Percentiles rank a stretch among this genome's conserved stretches.
phyloP scores from a whole-genome alignment of 2,113 vertebrate genomes.

The Campylomormyrus tamandua region DNA sequence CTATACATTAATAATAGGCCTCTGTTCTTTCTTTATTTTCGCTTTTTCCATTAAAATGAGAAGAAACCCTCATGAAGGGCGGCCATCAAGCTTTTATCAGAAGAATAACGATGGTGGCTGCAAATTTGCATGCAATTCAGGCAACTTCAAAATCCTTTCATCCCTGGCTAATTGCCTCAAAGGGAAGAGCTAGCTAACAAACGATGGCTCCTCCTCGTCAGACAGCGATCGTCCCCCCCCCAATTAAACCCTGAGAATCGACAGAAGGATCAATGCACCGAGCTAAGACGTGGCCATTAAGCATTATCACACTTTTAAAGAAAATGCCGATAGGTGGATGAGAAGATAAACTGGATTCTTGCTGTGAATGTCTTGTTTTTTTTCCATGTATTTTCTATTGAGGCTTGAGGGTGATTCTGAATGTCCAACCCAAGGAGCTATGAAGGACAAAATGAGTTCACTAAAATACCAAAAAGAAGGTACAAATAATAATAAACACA shows the following conservation, averaged over 20 bases:
- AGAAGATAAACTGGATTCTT: conserved; percentile 33
- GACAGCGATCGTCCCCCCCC: neutral
- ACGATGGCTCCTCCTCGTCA: conserved; percentile 13
- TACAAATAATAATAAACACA: neutral
- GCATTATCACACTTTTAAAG: conserved; percentile 32
- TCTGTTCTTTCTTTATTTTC: conserved; percentile 16
- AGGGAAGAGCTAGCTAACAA: neutral
- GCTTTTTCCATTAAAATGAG: neutral
- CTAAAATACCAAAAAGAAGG: neutral
- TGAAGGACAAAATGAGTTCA: neutral
- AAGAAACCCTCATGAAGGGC: neutral
- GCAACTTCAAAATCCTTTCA: conserved; percentile 25
- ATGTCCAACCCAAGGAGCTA: neutral
- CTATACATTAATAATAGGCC: conserved; percentile 8
- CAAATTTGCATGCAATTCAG: conserved; percentile 7
- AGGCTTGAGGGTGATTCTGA: neutral
- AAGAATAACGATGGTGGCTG: conserved; percentile 18
- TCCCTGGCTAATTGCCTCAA: conserved; percentile 35
- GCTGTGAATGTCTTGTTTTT: conserved; percentile 3
- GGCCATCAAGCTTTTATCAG: neutral
- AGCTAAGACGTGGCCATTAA: conserved; percentile 14
- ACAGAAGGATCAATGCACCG: conserved; percentile 24
- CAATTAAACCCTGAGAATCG: conserved; percentile 28
- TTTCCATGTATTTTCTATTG: neutral
- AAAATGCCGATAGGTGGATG: conserved; percentile 24